Evolutionary conservation across 2,113 vertebrate species (phyloP).

Genomic region (Peromyscus polionotus): DNA sequence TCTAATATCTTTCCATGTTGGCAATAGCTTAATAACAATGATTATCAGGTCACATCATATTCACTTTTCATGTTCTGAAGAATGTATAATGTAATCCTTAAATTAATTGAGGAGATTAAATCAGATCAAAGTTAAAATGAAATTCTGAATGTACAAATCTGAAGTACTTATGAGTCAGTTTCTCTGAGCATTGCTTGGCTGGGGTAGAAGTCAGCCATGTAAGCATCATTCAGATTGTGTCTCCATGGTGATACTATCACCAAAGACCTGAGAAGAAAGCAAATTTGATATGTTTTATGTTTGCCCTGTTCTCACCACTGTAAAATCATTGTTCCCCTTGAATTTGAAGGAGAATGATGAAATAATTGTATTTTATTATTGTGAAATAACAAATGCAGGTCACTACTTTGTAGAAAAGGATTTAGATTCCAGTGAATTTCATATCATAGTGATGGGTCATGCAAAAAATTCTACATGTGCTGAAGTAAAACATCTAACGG

Average conservation of each 20-base stretch:
- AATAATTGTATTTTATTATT: slow-evolving; percentile 23
- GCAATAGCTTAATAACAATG: slow-evolving; percentile 30
- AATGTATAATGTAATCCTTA: slow-evolving; percentile 37
- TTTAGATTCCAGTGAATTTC: not conserved
- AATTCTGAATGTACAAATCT: slow-evolving; percentile 50
- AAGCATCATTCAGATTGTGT: not conserved
- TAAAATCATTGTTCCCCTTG: not conserved
- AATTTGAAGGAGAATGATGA: not conserved
- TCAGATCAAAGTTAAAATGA: slow-evolving; percentile 43
- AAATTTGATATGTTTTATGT: not conserved
- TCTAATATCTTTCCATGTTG: slow-evolving; percentile 51
- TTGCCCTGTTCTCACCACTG: not conserved
- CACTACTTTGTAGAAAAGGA: not conserved
- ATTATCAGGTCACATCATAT: slow-evolving; percentile 54
- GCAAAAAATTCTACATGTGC: not conserved
- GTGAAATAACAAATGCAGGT: not conserved
- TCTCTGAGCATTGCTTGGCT: not conserved
- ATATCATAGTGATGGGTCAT: not conserved
- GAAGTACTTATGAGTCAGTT: slow-evolving; percentile 21
- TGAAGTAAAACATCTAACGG: not conserved
- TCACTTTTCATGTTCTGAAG: slow-evolving; percentile 57
- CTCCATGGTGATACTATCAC: not conserved
- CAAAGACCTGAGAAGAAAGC: not conserved
- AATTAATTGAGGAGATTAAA: slow-evolving; percentile 63
- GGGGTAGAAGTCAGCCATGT: not conserved